Conservation (phyloP, 2,113 vertebrate genomes). For the Nothocercus julius region DNA sequence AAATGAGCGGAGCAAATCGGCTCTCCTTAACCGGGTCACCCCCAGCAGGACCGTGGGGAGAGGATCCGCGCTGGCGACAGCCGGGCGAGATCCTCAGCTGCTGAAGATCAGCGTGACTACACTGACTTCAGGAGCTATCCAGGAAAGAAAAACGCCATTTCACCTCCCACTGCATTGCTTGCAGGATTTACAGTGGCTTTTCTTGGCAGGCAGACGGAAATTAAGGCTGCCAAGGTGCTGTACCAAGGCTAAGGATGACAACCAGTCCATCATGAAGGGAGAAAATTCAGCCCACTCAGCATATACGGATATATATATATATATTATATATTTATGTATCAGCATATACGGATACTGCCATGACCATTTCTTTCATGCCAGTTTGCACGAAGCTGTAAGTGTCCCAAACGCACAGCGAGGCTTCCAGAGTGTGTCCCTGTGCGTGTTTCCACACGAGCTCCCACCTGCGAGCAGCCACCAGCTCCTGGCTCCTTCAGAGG, state of each 20-base stretch:
- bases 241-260: background rate
- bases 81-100: background rate
- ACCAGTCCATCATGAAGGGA: background rate
- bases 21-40: accelerated
- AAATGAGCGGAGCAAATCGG: accelerated
- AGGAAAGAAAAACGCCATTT: background rate
- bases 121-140: accelerated
- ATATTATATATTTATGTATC: too few species aligned
- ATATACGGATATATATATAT: too few species aligned
- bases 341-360: accelerated
- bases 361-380: background rate
- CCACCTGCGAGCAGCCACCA: background rate
- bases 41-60: background rate
- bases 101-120: background rate
- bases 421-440: background rate
- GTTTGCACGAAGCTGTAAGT: background rate
- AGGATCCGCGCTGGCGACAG: accelerated
- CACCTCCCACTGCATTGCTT: background rate
- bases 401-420: background rate
- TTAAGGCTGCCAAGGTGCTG: accelerated
- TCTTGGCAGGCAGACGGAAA: too few species aligned
- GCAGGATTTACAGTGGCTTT: background rate
- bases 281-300: background rate
- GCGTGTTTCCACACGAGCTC: background rate
- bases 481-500: background rate